These are phyloP conservation scores for Scaptomyza parva DNA, from an alignment of 2,888 invertebrate species.

Conservation along the genomic window DNA sequence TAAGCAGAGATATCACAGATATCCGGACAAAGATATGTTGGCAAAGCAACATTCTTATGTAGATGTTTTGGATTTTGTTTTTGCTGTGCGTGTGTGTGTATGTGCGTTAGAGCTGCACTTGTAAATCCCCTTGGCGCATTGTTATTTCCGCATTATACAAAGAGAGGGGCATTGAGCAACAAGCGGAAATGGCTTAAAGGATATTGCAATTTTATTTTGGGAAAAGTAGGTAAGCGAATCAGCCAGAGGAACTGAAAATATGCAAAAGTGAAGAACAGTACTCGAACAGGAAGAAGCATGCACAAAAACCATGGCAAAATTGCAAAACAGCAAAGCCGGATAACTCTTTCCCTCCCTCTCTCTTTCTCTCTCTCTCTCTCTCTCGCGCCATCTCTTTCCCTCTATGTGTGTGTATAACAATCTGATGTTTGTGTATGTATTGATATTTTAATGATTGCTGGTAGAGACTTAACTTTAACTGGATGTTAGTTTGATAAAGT, in stretches of 20 bases:
- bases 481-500: not conserved
- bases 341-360: not conserved
- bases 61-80: constrained; percentile 34
- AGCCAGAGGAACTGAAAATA: constrained; percentile 41
- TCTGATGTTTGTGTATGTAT: not conserved
- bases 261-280: constrained; percentile 47
- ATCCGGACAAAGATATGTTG: constrained; percentile 43
- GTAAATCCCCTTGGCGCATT: constrained; percentile 59
- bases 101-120: constrained; percentile 31
- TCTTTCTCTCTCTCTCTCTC: constrained; percentile 2
- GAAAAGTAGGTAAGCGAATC: constrained; percentile 35
- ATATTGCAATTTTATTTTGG: constrained; percentile 71
- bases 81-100: not conserved
- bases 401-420: not conserved
- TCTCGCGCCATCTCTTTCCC: not conserved
- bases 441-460: not conserved
- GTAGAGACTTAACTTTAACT: not conserved
- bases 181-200: constrained; percentile 79
- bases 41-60: constrained; percentile 39
- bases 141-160: constrained; percentile 75
- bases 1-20: constrained; percentile 43
- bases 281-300: constrained; percentile 31
- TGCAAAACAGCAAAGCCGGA: not conserved
- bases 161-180: constrained; percentile 65
- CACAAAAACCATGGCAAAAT: constrained; percentile 34